Evolutionary conservation across 2,113 vertebrate species (phyloP).

Genomic region (Bufo gargarizans): DNA sequence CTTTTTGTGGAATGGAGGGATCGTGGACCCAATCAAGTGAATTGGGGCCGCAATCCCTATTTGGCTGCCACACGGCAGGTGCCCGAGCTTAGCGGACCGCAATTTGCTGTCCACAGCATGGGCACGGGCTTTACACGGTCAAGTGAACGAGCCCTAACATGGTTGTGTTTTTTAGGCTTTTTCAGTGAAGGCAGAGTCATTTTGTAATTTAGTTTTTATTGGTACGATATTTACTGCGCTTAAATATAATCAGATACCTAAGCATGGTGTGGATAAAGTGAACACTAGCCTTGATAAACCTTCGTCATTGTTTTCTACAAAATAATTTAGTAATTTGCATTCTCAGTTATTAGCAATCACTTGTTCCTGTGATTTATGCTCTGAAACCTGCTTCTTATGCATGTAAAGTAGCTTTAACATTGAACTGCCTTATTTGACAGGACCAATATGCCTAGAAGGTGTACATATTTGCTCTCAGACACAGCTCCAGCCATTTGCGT

Average conservation of each 20-base stretch:
- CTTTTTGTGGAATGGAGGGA: too few species aligned
- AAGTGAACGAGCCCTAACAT: too few species aligned
- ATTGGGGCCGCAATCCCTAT: too few species aligned
- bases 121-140: too few species aligned
- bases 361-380: neutral
- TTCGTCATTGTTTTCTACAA: slow-evolving; percentile 9
- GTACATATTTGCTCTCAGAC: neutral
- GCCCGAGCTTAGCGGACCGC: too few species aligned
- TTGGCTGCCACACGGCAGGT: too few species aligned
- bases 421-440: neutral
- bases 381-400: neutral
- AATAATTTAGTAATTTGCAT: slow-evolving; percentile 3
- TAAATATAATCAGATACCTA: neutral
- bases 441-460: neutral
- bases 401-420: slow-evolving; percentile 13
- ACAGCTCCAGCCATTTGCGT: neutral
- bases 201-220: neutral
- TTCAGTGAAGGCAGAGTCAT: neutral
- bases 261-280: neutral
- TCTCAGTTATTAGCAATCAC: neutral
- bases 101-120: too few species aligned
- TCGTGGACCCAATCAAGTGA: too few species aligned
- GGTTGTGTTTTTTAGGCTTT: neutral
- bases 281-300: neutral
- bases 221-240: neutral